These are phyloP conservation scores for Acleris literana DNA, from an alignment of 2,888 invertebrate species.

Conservation along the genomic window DNA sequence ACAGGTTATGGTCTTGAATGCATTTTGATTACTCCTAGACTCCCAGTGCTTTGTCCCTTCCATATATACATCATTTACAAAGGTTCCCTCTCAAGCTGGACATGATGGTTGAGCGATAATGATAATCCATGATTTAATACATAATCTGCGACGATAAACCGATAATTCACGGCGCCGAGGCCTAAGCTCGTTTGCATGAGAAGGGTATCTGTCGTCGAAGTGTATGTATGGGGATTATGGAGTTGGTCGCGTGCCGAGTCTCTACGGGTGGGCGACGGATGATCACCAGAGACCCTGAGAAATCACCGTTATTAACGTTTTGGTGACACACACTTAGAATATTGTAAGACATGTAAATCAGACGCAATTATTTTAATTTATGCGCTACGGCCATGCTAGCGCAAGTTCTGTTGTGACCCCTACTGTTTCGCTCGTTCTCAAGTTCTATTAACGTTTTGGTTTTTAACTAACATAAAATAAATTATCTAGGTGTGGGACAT, in stretches of 20 bases:
- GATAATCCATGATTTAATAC: constrained; percentile 12
- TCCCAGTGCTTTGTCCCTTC: background rate
- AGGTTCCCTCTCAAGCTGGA: background rate
- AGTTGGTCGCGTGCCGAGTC: constrained; percentile 31
- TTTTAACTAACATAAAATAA: constrained; percentile 21
- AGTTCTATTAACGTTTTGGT: constrained; percentile 15
- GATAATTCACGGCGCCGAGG: constrained; percentile 20
- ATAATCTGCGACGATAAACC: constrained; percentile 11
- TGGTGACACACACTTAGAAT: constrained; percentile 21
- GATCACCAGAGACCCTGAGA: constrained; percentile 25
- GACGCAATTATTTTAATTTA: constrained; percentile 30
- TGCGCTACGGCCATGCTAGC: constrained; percentile 13
- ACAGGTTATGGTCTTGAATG: background rate
- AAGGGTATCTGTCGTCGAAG: constrained; percentile 17
- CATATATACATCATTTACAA: background rate
- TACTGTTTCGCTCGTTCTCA: constrained; percentile 16
- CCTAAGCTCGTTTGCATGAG: constrained; percentile 22
- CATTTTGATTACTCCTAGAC: background rate
- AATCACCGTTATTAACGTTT: constrained; percentile 32
- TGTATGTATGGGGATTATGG: constrained; percentile 22
- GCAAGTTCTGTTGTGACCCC: constrained; percentile 24
- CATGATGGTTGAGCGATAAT: background rate
- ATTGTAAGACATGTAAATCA: constrained; percentile 24
- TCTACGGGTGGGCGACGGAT: constrained; percentile 27
- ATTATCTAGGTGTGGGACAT: constrained; percentile 21